Evolutionary conservation across 2,113 vertebrate species (phyloP), one percentile per base, ranked within the genome.

Genomic region (Cyprinodon variegatus): DNA sequence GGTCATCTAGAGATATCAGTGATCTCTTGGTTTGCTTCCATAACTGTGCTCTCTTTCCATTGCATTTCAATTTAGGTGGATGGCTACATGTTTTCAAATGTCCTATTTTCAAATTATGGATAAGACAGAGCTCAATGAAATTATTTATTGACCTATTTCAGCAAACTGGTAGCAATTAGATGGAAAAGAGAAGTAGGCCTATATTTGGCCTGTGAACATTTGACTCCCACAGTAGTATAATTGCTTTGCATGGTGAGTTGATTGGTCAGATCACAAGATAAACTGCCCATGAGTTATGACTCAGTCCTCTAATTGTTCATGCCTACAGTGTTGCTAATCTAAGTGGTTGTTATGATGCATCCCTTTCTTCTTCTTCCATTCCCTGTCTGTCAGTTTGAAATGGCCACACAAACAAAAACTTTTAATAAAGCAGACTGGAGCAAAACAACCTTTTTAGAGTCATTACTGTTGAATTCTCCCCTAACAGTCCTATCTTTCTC

Each of bases 291-390:
- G 53, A 11, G 57, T 69, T 46, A 46, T 45, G 72, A 78, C 59
- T 74, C 75, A 64, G 66, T 45, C 17, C 2, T 68, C 40, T 82
- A 76, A 80, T 62, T 73, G 74, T 68, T 57, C 22, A 11, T 67
- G 78, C 68, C 43, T 38, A 29, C 69, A 57, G 62, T 36, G 72
- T 4, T 38, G 48, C 4, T 82, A 64, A 76, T 45, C 41, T 62
- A 41, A 37, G 1, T 65, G 17, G 29, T 36, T 67, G 61, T 39
- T 70, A 68, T 69, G 63, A 65, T 46, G 38, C 45, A 41, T 71
- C 60, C 53, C 50, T 29, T 29, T 29, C 13, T 63, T 66, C 73
- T 72, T 3, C 20, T 37, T 40, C 14, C 60, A 20, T 53, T 38
- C 77, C 22, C 61, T 39, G 60, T 69, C 59, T 69, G 41, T 63